Evolutionary conservation across 2,888 invertebrate species (phyloP).

Genomic region (Andrena praecox): DNA sequence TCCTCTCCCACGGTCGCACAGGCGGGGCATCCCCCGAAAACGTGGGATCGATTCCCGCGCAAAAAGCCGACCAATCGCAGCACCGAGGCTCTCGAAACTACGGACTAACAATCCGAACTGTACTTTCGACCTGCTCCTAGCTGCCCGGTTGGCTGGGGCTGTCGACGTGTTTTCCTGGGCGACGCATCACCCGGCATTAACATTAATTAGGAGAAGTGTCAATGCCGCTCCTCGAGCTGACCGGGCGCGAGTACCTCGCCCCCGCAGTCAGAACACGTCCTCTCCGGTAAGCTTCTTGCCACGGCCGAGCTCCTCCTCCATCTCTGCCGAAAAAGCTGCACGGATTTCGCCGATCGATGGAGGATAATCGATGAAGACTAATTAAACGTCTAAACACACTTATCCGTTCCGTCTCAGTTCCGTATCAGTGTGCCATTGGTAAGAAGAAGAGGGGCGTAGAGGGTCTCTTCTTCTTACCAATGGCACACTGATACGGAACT

Average conservation of each 20-base stretch:
- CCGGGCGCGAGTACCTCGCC: neutral
- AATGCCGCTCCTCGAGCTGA: conserved; percentile 18
- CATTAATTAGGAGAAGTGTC: conserved; percentile 50
- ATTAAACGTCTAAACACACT: too few species aligned
- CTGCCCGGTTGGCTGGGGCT: conserved; percentile 43
- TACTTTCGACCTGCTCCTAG: conserved; percentile 43
- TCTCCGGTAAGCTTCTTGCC: neutral
- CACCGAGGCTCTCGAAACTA: conserved; percentile 52
- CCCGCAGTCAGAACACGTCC: conserved; percentile 1
- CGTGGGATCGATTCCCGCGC: conserved; percentile 76
- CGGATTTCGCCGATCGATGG: too few species aligned
- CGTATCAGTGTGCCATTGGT: too few species aligned
- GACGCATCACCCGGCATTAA: conserved; percentile 38
- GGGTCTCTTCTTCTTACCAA: too few species aligned
- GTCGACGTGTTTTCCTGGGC: conserved; percentile 46
- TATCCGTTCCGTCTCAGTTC: too few species aligned
- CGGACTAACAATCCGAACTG: conserved; percentile 58
- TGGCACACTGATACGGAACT: too few species aligned
- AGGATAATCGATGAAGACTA: too few species aligned
- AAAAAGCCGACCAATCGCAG: conserved; percentile 73
- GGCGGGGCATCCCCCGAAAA: conserved; percentile 65
- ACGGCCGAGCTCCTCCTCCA: neutral
- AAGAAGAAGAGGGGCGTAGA: too few species aligned
- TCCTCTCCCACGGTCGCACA: conserved; percentile 39
- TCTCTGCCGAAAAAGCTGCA: neutral